Conservation (phyloP, 2,797 vertebrate genomes). For the Premnoplex brunnescens region DNA sequence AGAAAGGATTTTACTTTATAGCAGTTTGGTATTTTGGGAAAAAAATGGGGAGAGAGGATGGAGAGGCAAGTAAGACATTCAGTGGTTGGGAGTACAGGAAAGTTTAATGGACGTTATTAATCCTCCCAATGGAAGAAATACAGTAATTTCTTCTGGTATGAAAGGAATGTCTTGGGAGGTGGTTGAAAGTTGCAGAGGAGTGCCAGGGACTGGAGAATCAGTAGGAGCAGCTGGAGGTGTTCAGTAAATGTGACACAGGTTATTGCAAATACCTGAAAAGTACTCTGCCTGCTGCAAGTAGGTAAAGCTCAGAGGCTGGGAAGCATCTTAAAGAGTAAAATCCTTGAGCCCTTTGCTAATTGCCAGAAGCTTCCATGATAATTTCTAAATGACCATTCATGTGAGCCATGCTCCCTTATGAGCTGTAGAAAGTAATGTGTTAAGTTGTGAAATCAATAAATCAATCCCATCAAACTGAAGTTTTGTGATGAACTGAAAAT, state of each 20-base stretch:
- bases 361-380: neutral
- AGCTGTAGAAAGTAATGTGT: neutral
- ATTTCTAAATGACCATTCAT: neutral
- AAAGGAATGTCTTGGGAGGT: slow-evolving; percentile 58
- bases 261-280: neutral
- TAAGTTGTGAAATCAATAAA: slow-evolving; percentile 17
- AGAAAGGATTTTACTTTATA: neutral
- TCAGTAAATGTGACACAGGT: neutral
- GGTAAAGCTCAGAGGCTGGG: neutral
- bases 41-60: neutral
- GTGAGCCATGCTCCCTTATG: neutral
- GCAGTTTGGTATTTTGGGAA: neutral
- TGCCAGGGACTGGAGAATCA: neutral
- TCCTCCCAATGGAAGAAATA: slow-evolving; percentile 39
- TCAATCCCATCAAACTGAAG: neutral
- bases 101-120: slow-evolving; percentile 10
- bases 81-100: neutral
- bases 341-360: neutral
- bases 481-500: neutral
- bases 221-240: neutral
- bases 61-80: neutral
- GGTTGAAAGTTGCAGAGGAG: slow-evolving; percentile 23
- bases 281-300: neutral
- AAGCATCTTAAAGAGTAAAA: neutral
- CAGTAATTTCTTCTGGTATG: slow-evolving; percentile 46